Base-by-base conservation (phyloP, 2,113 vertebrate species). In the Phalacrocorax carbo region DNA sequence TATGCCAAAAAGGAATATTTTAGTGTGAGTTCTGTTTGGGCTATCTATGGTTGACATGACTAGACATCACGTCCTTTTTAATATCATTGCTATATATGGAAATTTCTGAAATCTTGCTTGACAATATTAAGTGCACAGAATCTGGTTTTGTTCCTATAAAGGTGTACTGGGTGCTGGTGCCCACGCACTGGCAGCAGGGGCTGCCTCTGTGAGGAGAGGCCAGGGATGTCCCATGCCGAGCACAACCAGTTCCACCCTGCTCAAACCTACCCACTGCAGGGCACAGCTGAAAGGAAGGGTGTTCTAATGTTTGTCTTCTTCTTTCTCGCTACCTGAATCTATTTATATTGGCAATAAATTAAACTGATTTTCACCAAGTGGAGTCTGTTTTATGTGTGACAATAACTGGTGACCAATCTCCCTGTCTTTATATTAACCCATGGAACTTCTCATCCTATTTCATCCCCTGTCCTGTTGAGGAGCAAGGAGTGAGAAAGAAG, bases 241-340 rank as follows among this genome's bases (percentile, higher is more conserved):
- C 36, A 48, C 51, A 49, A 29, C 4, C 1, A 0, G 42, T 60
- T 70, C 46, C 48, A 54, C 7, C 46, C 19, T 4, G 18, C 46
- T n/a, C 66, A 8, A 13, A 8, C 26, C 0, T 0, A 17, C 36
- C 30, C 60, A 9, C 32, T 0, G 0, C 51, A 68, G 60, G 36
- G 30, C 42, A 58, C 1, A 0, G 21, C 30, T 60, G 44, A 32
- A 15, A 11, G 17, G 15, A 78, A 36, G 48, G 30, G 29, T 55
- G 26, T 40, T 62, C 25, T 48, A 48, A 21, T n/a, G 30, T 30
- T 77, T 76, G 10, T n/a, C n/a, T 55, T 55, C 55, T 77, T 3
- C 1, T 46, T 69, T 90, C 27, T 76, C 19, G 34, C 12, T 52
- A 38, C 22, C 15, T 5, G 3, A 15, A 57, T 27, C 25, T 64